Base-by-base conservation (phyloP, 2,888 invertebrate genomes). In the Eupithecia subfuscata region DNA sequence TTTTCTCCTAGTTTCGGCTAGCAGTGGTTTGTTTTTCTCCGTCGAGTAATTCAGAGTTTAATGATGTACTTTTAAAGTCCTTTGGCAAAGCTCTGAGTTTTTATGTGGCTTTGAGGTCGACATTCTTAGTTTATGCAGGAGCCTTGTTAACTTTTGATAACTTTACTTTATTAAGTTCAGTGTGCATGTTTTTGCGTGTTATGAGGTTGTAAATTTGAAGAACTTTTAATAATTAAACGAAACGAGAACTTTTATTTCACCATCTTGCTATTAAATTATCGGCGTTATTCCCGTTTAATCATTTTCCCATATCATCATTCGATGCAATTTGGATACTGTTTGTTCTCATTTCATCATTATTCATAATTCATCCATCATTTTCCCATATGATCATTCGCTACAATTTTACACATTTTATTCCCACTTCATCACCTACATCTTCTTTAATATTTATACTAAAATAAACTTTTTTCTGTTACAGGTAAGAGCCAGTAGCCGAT, bases 401-500 rank as follows among this genome's bases (percentile, higher is more conserved):
- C n/a, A n/a, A 52, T 52, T 52, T 0, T 9, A 52, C 9, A 52
- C 16, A 7, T 18, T 48, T 48, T 48, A 48, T 48, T 18, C 9
- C 52, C 52, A 48, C 12, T n/a, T 12, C 18, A 48, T 48, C 7
- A 18, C 48, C 18, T 48, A 48, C 45, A 11, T 34, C 12, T 34
- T 9, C 30, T n/a, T n/a, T 22, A 67, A 18, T 34, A 64, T 64
- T 68, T 70, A 63, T 56, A 12, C 60, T 77, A 75, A 75, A 63
- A 63, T 70, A 1, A 30, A 18, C 45, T 70, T 80, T 4, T 78
- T 78, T 75, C 84, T 83, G 82, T 88, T 86, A 75, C 93, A 94
- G 94, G 94, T 94, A 94, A 94, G 93, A 81, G 80, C 86, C 83
- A 84, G 83, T 89, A 86, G 68, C 68, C 64, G 68, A 84, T 85